Evolutionary conservation across 2,888 invertebrate genomes (phyloP), one percentile per base, ranked within the genome.

Genomic region (Oxyscelio sp.): DNA sequence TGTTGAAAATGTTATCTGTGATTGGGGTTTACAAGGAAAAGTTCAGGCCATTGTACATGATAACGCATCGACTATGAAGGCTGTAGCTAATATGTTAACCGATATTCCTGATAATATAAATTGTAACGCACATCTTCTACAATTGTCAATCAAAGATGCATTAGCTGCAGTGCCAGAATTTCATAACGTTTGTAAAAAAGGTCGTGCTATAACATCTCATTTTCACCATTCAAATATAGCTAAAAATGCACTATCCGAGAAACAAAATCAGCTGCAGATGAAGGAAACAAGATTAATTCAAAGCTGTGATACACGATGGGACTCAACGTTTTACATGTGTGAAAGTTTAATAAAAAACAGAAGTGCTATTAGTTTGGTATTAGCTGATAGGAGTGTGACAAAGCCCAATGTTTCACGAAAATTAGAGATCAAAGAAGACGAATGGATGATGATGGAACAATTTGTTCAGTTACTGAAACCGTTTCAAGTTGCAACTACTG

Each of bases 41-140:
- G 59, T 59, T 15, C 34, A 45, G 5, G 58, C 71, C 15, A n/a
- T 50, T 6, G 38, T 71, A 3, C 71, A 71, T 11, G 71, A 71
- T 21, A 48, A n/a, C 21, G 71, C 59, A 34, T n/a, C n/a, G n/a
- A n/a, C n/a, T n/a, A n/a, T n/a, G n/a, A n/a, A n/a, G n/a, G 24
- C 45, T 21, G 38, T 38, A 2, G 48, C 13, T 15, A 43, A 31
- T 8, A 13, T 56, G 19, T 15, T 45, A 17, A 15, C n/a, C 5
- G 31, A 34, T 31, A 59, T 59, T 50, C 71, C 71, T 5, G 48
- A 71, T 8, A 71, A 50, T 15, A 59, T 71, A 48, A 71, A 71
- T 34, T 71, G 71, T 24, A 31, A 0, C 15, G 59, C 71, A 17
- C 71, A 71, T 24, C 48, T 59, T 15, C 59, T 71, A 13, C 71